phyloP scores from a whole-genome alignment of 2,797 vertebrate genomes.

The Pseudochaenichthys georgianus region DNA sequence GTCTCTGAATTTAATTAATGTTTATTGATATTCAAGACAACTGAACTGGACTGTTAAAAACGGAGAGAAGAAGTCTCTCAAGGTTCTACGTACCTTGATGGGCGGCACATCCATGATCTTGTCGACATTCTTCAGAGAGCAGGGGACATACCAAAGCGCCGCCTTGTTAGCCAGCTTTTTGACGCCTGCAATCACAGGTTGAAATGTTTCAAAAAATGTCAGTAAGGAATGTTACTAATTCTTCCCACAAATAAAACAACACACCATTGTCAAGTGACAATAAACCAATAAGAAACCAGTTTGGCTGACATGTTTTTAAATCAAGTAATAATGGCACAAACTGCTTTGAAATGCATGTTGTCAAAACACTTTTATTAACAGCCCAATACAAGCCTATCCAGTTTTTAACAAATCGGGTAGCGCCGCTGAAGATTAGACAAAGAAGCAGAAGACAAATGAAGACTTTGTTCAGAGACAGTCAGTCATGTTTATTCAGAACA shows the following conservation, averaged over 20 bases:
- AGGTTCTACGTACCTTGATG: conserved; percentile 87
- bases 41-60: neutral
- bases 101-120: conserved; percentile 94
- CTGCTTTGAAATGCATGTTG: conserved; percentile 30
- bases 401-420: conserved; percentile 33
- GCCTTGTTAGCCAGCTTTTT: conserved; percentile 94
- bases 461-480: conserved; percentile 45
- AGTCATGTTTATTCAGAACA: conserved; percentile 34
- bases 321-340: conserved; percentile 41
- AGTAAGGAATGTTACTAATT: conserved; percentile 3
- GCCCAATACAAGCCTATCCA: conserved; percentile 31
- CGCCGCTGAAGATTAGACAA: conserved; percentile 56
- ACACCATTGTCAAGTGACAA: neutral
- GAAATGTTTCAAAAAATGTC: conserved; percentile 23
- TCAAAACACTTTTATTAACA: conserved; percentile 46
- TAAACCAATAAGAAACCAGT: conserved; percentile 4
- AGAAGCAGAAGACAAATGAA: conserved; percentile 49
- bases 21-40: conserved; percentile 11
- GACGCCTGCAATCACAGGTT: conserved; percentile 81
- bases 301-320: conserved; percentile 30
- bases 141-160: conserved; percentile 94
- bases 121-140: conserved; percentile 91
- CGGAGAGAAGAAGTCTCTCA: neutral
- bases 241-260: neutral
- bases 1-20: neutral